Evolutionary conservation across 2,113 vertebrate genomes (phyloP), one percentile per base, ranked within the genome.

Genomic region (Pomatostomus ruficeps): DNA sequence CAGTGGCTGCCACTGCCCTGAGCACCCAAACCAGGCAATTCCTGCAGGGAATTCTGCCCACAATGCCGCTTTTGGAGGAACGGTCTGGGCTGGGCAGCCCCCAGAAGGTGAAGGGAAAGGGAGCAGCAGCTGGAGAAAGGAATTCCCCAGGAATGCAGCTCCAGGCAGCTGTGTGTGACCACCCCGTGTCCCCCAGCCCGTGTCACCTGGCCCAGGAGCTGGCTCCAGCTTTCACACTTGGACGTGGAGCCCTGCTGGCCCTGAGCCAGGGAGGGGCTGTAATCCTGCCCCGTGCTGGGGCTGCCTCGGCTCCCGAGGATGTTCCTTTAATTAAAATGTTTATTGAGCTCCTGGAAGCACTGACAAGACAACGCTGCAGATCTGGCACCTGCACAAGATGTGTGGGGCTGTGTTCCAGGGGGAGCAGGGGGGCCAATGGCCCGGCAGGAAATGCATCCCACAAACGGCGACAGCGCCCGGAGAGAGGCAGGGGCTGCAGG

Each of bases 321-420:
- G 23, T 87, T 68, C 82, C 89, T 94, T 94, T 94, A 96, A 97
- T 96, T 95, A 95, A 96, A 97, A 95, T 89, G 89, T 93, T 96
- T 90, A 90, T 93, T 80, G 91, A 93, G 71, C 82, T 71, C 55
- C 67, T 63, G 38, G 76, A 95, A 96, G 78, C 59, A 72, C 93
- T 93, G 96, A 97, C 95, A 96, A 93, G 93, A 95, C 85, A 87
- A 51, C 2, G 22, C 71, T 0, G 77, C 94, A 94, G 92, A 96
- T 97, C 94, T 96, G 87, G 92, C 92, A 67, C 65, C 92, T 87
- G 83, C 46, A 26, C 65, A 71, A 93, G 94, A 96, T 87, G 83
- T 88, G 91, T 93, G 91, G 89, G 80, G 83, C 86, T 87, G 18
- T 81, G 23, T 93, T 49, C 35, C 62, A 36, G 54, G 74, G 91